Evolutionary conservation across 2,888 invertebrate species (phyloP), one percentile per base, ranked within the genome.

Genomic region (Pilophorus perplexus): DNA sequence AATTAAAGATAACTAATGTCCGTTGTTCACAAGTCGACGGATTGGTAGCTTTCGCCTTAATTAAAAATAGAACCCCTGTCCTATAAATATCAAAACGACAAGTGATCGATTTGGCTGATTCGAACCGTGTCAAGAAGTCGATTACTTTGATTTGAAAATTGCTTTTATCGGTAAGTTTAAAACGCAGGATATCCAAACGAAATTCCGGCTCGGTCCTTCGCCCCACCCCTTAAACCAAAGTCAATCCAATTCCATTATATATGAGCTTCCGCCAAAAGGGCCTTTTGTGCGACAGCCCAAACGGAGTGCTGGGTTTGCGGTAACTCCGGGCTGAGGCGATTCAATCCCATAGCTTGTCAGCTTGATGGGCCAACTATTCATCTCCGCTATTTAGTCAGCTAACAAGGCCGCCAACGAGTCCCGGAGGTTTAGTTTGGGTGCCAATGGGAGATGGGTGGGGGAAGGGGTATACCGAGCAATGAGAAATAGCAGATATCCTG

Each of bases 351-450:
- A 52, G 52, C 28, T 28, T 52, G 52, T 52, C 52, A 28, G 33
- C 14, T 52, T 52, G 52, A 52, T 28, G 52, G 52, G 52, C 25
- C 18, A 52, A 52, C 52, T 52, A 52, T 52, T 52, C 52, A 52
- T 28, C 52, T 25, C 52, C 28, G 27, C 27, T 52, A 52, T 52
- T 28, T 52, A 52, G 52, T 52, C 27, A 52, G 52, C 52, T 52
- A 52, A 52, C 27, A 52, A 28, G 25, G 44, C 14, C 10, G 16
- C 44, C 44, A 18, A 38, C 14, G 12, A 38, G 38, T 38, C n/a
- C n/a, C 3, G 14, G 38, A 38, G 38, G n/a, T 38, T 38, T 14
- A 38, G 38, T n/a, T 14, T 14, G 37, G 37, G 2, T 12, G 37
- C 2, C 2, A 14, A 37, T n/a, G 14, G 12, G 6, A 38, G 14